phyloP scores from a whole-genome alignment of 2,113 vertebrate genomes.

The Laterallus jamaicensis region DNA sequence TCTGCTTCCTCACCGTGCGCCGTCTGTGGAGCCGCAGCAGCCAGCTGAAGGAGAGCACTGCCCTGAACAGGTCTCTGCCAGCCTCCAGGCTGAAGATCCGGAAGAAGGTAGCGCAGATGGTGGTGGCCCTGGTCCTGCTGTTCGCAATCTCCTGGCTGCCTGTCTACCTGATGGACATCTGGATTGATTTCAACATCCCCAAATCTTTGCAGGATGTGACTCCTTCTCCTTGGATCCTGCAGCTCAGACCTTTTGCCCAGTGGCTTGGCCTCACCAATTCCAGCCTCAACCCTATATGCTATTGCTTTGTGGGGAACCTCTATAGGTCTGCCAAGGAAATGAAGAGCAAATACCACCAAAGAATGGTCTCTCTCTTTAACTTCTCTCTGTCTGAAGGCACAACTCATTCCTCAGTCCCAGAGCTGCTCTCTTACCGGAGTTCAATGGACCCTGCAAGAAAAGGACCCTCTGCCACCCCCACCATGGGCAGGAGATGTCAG shows the following conservation, averaged over 20 bases:
- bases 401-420: constrained; percentile 30
- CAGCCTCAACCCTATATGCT: constrained; percentile 92
- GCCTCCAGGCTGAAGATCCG: constrained; percentile 84
- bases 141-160: constrained; percentile 90
- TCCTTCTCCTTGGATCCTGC: constrained; percentile 84
- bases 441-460: constrained; percentile 3
- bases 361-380: constrained; percentile 80
- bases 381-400: constrained; percentile 72
- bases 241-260: constrained; percentile 87
- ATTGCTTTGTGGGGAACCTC: constrained; percentile 88
- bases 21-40: constrained; percentile 81
- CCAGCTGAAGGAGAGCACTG: constrained; percentile 75
- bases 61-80: constrained; percentile 79
- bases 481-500: constrained; percentile 33
- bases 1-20: constrained; percentile 86
- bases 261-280: constrained; percentile 94
- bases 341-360: constrained; percentile 85
- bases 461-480: neutral
- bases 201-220: constrained; percentile 73
- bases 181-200: constrained; percentile 83
- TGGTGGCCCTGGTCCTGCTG: constrained; percentile 88
- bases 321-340: constrained; percentile 87
- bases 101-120: constrained; percentile 90
- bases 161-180: constrained; percentile 87
- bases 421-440: constrained; percentile 58